Evolutionary conservation across 2,888 invertebrate genomes (phyloP), one percentile per base, ranked within the genome.

Genomic region (Germaria angustata): DNA sequence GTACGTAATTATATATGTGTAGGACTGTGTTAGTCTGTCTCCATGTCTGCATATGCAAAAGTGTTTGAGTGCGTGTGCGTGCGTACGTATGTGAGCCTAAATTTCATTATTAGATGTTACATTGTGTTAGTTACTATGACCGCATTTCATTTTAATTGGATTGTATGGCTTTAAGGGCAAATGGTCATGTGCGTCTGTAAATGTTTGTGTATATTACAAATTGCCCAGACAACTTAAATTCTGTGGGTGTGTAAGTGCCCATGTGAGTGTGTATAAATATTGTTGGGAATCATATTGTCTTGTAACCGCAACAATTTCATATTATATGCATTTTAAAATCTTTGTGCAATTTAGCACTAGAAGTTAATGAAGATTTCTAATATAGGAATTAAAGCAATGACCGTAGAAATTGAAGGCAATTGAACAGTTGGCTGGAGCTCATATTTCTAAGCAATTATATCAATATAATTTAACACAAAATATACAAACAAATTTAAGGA

Each of bases 141-240:
- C 82, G 82, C 79, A 82, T 82, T 82, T 76, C 78, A 82, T 82
- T 82, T 82, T 79, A 82, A 79, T 79, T 82, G 82, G 75, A 82
- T 79, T 79, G 75, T 79, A 79, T 82, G 71, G 79, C 69, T 79
- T 66, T 53, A 20, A 79, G 69, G 75, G 79, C 69, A 75, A 79
- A 75, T 75, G 65, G 81, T 78, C 73, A 75, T 55, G 34, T 57
- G 32, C 63, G 46, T 22, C 41, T 49, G 49, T 17, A 49, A 32
- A 55, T 57, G 17, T 36, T 65, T 77, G 51, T 44, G 66, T 77
- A 22, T 44, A 66, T 15, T 51, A 41, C 57, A 59, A 72, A 57
- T 49, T 65, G 59, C 65, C 59, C n/a, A 41, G 39, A 20, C 63
- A 32, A 59, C 13, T 41, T 7, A 55, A 49, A 34, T 57, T 51